Conservation (phyloP, 2,113 vertebrate species). For the Rhinolophus sinicus region DNA sequence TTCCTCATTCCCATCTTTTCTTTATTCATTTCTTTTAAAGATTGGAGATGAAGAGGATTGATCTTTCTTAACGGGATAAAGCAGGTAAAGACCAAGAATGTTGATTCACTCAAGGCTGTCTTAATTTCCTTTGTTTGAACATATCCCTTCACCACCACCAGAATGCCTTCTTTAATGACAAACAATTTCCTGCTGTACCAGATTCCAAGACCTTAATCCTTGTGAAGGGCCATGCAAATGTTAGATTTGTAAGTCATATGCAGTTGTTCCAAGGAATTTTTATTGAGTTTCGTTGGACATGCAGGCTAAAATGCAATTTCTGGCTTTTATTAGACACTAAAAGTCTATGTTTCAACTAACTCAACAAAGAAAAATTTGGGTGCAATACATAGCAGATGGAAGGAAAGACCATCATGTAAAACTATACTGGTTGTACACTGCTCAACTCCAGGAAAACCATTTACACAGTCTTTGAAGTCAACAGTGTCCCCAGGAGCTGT, state of each 20-base stretch:
- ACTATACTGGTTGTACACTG: neutral
- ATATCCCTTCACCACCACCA: conserved; percentile 41
- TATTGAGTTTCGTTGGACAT: conserved; percentile 64
- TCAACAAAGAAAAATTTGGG: conserved; percentile 62
- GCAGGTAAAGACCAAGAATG: conserved; percentile 57
- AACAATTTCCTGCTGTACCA: conserved; percentile 69
- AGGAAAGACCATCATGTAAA: conserved; percentile 35
- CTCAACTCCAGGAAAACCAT: neutral
- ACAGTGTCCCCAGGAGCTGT: neutral
- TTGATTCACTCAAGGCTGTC: conserved; percentile 26
- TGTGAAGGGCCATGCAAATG: conserved; percentile 59
- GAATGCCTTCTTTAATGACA: conserved; percentile 67
- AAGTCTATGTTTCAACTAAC: conserved; percentile 60
- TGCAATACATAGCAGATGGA: conserved; percentile 61
- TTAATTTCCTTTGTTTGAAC: conserved; percentile 53
- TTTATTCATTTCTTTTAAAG: neutral
- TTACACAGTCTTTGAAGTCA: conserved; percentile 13
- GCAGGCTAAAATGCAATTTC: conserved; percentile 71
- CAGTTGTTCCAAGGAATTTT: conserved; percentile 76
- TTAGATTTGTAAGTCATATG: conserved; percentile 68
- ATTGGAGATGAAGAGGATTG: neutral
- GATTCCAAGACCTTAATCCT: conserved; percentile 67
- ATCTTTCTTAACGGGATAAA: conserved; percentile 39
- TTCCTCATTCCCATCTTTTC: neutral
- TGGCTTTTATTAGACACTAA: conserved; percentile 77